Percentiles rank a stretch among this genome's conserved stretches.
These are phyloP conservation scores for Sapajus apella DNA, from an alignment of 2,113 vertebrate genomes.

Conservation along the genomic window DNA sequence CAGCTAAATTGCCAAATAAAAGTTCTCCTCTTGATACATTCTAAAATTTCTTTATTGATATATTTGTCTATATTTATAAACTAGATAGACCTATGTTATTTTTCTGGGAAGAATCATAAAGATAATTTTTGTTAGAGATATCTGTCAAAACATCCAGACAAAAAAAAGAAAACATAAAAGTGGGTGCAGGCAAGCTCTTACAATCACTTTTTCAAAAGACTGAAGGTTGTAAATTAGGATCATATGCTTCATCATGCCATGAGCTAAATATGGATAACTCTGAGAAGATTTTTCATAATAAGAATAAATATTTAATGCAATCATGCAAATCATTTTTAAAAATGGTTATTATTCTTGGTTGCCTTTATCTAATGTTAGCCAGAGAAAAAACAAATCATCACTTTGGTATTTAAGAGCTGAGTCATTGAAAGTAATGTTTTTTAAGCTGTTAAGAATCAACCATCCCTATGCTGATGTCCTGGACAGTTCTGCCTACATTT, in stretches of 20 bases:
- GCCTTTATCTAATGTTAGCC: neutral
- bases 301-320: constrained; percentile 62
- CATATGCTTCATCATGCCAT: neutral
- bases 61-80: neutral
- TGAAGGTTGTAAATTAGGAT: neutral
- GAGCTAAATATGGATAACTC: constrained; percentile 7
- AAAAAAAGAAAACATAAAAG: neutral
- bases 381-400: neutral
- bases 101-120: constrained; percentile 34
- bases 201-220: neutral
- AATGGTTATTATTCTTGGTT: constrained; percentile 5
- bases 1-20: neutral
- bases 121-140: neutral
- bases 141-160: neutral
- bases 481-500: too few species aligned
- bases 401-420: neutral
- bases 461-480: too few species aligned
- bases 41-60: constrained; percentile 34
- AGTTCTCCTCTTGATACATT: neutral
- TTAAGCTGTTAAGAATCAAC: neutral
- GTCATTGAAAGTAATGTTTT: neutral
- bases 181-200: neutral
- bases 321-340: constrained; percentile 52
- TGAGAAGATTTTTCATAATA: constrained; percentile 14
- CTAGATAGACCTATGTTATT: neutral